phyloP scores from a whole-genome alignment of 1,140 invertebrate genomes.

The Hirudo medicinalis region DNA sequence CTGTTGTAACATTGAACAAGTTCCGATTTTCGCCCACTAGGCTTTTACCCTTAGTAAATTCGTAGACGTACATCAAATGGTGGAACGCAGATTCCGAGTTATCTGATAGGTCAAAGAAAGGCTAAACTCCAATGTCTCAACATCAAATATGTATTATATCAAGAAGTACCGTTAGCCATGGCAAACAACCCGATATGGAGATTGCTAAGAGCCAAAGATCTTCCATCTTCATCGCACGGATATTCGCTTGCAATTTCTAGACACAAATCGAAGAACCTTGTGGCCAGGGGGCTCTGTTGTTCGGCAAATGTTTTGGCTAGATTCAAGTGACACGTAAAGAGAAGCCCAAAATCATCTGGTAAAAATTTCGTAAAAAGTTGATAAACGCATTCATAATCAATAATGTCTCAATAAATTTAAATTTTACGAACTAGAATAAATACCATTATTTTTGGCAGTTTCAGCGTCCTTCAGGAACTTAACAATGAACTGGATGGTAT shows the following conservation, averaged over 20 bases:
- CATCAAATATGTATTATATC: neutral
- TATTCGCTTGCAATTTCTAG: conserved; percentile 5
- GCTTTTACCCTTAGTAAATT: neutral
- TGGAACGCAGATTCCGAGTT: neutral
- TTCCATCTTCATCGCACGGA: conserved; percentile 8
- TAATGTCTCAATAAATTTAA: no score
- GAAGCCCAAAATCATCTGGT: neutral
- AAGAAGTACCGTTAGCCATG: neutral
- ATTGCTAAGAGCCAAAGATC: conserved; percentile 4
- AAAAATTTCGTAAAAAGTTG: neutral
- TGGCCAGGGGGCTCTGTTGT: neutral
- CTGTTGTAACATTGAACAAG: no score
- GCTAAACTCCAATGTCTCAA: neutral
- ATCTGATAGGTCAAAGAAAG: neutral
- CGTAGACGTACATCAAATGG: conserved; percentile 1
- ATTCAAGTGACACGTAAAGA: conserved; percentile 11
- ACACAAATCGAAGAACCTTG: neutral
- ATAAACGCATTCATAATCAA: no score
- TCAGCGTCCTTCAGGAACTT: conserved; percentile 5
- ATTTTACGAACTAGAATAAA: neutral
- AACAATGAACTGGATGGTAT: conserved; percentile 3
- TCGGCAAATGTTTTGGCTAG: neutral
- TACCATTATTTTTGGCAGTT: conserved; percentile 9
- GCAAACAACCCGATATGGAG: conserved; percentile 1
- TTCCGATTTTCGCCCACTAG: no score